These are phyloP conservation scores for Dryococelus australis DNA, from an alignment of 2,888 invertebrate genomes.

Conservation along the genomic window DNA sequence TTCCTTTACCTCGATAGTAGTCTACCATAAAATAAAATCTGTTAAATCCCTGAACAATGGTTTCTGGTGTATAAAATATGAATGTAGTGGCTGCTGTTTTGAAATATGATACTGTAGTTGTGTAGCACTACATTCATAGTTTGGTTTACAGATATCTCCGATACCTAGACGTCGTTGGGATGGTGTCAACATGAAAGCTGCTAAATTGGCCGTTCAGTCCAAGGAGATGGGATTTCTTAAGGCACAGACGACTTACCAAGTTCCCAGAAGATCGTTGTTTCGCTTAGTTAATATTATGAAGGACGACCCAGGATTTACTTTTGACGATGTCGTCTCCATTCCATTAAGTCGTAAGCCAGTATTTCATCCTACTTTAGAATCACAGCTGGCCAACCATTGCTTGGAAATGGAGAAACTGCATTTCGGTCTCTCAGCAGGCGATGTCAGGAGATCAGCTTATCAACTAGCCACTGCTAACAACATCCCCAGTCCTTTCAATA, in stretches of 20 bases:
- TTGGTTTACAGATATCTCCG: background rate
- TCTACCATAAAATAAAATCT: no score
- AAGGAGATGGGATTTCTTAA: background rate
- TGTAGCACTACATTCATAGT: no score
- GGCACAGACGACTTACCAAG: conserved; percentile 5
- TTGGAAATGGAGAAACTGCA: background rate
- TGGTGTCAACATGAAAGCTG: conserved; percentile 1
- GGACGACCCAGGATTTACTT: background rate
- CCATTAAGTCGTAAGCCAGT: no score
- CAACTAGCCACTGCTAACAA: no score
- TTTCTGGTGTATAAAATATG: no score
- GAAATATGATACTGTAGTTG: no score
- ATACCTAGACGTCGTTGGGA: background rate
- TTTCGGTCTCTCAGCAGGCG: background rate
- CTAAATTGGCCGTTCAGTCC: background rate
- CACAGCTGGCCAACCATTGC: no score
- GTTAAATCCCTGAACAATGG: no score
- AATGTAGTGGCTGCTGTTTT: no score
- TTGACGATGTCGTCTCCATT: background rate
- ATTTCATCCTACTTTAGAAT: background rate
- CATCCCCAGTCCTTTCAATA: no score
- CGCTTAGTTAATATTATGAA: background rate
- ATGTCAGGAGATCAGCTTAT: no score
- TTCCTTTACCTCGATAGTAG: no score
- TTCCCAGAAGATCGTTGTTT: background rate